A percentile compares a stretch with the other conserved stretches of the same genome.
phyloP scores from a whole-genome alignment of 1,140 invertebrate genomes.

The Bilobella aurantiaca region DNA sequence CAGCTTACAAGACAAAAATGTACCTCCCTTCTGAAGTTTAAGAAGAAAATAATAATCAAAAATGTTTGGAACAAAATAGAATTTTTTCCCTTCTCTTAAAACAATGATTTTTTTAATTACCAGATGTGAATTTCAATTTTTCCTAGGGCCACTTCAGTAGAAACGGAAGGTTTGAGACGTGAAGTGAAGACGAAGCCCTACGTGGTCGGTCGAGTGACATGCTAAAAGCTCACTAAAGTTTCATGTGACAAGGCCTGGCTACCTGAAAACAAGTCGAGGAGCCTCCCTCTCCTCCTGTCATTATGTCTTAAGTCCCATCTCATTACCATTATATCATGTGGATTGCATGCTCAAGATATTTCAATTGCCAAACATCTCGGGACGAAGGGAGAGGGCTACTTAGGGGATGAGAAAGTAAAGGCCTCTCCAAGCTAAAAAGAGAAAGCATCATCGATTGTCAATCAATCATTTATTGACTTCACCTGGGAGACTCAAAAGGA shows the following conservation, averaged over 20 bases:
- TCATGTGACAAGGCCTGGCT: background rate
- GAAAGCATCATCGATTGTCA: slow-evolving; percentile 28
- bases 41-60: too few species aligned
- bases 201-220: background rate
- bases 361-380: background rate
- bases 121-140: too few species aligned
- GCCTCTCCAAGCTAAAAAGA: slow-evolving; percentile 7
- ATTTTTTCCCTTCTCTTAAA: too few species aligned
- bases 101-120: too few species aligned
- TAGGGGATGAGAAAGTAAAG: background rate
- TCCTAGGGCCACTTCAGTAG: too few species aligned
- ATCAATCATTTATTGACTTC: slow-evolving; percentile 36
- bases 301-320: background rate
- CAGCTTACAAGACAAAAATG: too few species aligned
- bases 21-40: too few species aligned
- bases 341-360: background rate
- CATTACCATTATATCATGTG: background rate
- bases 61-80: too few species aligned
- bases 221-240: background rate
- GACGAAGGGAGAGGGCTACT: background rate
- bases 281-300: background rate
- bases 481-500: slow-evolving; percentile 24
- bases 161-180: too few species aligned
- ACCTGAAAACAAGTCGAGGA: background rate
- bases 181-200: too few species aligned